Evolutionary conservation across 2,797 vertebrate genomes (phyloP).

Genomic region (Luscinia luscinia): DNA sequence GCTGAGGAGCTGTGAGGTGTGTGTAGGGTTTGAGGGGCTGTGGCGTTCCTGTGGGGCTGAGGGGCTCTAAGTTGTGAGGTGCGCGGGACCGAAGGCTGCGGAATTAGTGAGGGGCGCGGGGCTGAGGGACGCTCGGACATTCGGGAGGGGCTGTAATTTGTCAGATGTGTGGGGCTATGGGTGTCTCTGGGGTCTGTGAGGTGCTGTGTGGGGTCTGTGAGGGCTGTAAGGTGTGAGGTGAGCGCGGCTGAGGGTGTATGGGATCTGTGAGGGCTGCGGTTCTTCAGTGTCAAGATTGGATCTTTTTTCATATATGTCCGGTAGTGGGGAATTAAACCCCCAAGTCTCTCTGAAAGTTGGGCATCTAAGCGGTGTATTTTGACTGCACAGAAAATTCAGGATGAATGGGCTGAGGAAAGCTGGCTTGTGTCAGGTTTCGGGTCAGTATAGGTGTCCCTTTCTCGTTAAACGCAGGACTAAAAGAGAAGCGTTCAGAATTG

Average conservation of each 20-base stretch:
- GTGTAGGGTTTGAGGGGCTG: neutral
- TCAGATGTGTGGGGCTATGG: neutral
- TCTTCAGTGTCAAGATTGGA: fast-evolving
- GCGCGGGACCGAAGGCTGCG: too few species aligned
- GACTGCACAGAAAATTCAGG: fast-evolving
- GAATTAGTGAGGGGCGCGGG: too few species aligned
- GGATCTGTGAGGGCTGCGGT: neutral
- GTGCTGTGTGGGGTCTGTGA: too few species aligned
- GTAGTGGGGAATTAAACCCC: fast-evolving
- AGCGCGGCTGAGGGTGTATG: neutral
- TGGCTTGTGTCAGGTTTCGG: neutral
- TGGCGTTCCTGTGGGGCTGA: too few species aligned
- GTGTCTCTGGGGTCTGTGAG: neutral
- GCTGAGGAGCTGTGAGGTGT: too few species aligned
- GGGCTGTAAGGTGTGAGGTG: neutral
- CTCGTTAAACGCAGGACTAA: neutral
- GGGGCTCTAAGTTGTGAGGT: neutral
- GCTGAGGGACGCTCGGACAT: neutral
- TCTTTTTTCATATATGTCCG: fast-evolving
- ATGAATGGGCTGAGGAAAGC: neutral
- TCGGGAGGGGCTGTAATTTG: neutral
- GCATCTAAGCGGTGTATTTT: fast-evolving
- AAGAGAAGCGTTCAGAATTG: neutral
- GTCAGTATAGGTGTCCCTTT: neutral
- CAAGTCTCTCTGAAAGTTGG: fast-evolving